phyloP scores from a whole-genome alignment of 2,888 invertebrate species.

The Monoplex corrugatus region DNA sequence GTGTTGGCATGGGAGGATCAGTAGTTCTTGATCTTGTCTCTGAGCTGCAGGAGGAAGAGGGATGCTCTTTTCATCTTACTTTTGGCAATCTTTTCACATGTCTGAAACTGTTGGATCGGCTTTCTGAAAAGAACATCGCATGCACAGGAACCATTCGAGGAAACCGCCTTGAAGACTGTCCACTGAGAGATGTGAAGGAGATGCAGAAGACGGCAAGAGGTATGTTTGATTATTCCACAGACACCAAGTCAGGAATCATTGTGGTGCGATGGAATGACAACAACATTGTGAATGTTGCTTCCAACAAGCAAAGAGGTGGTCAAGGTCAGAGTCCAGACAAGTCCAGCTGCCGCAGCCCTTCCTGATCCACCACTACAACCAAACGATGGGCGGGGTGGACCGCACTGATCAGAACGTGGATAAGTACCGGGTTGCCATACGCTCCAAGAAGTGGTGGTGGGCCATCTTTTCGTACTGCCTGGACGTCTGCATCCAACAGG shows the following conservation, averaged over 20 bases:
- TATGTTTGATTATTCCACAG: neutral
- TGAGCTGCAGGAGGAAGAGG: conserved; percentile 39
- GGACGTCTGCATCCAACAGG: neutral
- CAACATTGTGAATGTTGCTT: neutral
- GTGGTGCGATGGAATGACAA: neutral
- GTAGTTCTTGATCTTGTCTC: conserved; percentile 40
- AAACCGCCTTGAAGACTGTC: neutral
- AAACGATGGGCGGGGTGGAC: conserved; percentile 35
- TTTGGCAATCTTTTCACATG: conserved; percentile 57
- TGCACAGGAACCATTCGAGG: neutral
- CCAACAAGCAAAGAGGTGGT: neutral
- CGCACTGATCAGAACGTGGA: conserved; percentile 32
- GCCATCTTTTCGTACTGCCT: neutral
- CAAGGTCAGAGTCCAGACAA: neutral
- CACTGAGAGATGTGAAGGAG: neutral
- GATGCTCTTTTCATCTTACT: conserved; percentile 47
- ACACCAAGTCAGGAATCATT: neutral
- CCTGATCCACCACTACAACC: conserved; percentile 3
- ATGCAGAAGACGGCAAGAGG: neutral
- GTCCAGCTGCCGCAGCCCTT: conserved; percentile 10
- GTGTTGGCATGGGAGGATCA: conserved; percentile 47
- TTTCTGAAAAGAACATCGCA: conserved; percentile 26
- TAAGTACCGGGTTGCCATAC: neutral
- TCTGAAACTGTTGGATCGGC: conserved; percentile 42
- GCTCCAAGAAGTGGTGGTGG: conserved; percentile 39